phyloP scores from a whole-genome alignment of 2,797 vertebrate genomes.

The Amphiprion clarkii region DNA sequence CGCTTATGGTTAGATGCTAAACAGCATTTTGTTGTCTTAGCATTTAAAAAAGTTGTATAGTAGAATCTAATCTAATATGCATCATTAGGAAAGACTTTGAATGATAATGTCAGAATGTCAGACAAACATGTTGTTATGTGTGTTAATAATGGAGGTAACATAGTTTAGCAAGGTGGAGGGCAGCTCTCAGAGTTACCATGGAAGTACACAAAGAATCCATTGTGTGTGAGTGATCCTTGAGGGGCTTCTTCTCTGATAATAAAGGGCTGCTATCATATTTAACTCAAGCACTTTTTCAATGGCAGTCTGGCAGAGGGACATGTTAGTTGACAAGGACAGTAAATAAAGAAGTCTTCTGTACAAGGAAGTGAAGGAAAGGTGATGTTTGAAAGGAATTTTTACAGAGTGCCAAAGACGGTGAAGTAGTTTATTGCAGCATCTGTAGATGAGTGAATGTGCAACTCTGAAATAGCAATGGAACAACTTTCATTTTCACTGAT shows the following conservation, averaged over 20 bases:
- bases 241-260: slow-evolving; percentile 60
- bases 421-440: neutral
- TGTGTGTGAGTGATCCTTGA: slow-evolving; percentile 54
- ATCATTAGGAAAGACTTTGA: neutral
- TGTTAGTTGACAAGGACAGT: slow-evolving; percentile 34
- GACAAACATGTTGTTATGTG: neutral
- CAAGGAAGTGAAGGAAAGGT: neutral
- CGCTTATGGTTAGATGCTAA: too few relatives aligned
- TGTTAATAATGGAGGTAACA: slow-evolving; percentile 15
- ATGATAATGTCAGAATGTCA: neutral
- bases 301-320: slow-evolving; percentile 21
- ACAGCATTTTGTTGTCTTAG: too few relatives aligned
- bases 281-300: slow-evolving; percentile 35
- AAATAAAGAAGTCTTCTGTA: slow-evolving; percentile 6
- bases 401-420: neutral
- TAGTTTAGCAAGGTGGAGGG: slow-evolving; percentile 51
- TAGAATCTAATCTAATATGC: too few relatives aligned
- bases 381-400: neutral
- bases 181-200: slow-evolving; percentile 53
- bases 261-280: slow-evolving; percentile 40
- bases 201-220: slow-evolving; percentile 66
- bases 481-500: neutral
- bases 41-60: too few relatives aligned
- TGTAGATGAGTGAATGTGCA: too few relatives aligned
- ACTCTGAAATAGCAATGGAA: neutral